phyloP scores from a whole-genome alignment of 2,888 invertebrate genomes.

The Cerastis rubricosa region DNA sequence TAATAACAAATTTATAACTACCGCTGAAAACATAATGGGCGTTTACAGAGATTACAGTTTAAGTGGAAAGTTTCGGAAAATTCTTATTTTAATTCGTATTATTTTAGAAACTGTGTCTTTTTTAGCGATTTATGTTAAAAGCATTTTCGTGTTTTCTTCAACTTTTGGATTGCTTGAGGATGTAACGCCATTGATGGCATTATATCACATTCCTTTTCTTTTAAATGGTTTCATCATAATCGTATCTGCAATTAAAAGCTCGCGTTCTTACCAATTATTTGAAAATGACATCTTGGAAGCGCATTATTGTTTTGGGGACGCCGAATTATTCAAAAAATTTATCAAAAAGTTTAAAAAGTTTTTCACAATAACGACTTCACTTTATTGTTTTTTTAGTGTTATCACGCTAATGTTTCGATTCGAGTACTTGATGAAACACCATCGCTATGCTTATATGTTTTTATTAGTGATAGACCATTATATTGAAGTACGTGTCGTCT shows the following conservation, averaged over 20 bases:
- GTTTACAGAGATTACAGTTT: constrained; percentile 23
- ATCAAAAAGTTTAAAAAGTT: constrained; percentile 1
- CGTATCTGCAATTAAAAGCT: neutral
- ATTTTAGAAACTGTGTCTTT: neutral
- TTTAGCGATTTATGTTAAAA: neutral
- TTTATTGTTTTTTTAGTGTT: neutral
- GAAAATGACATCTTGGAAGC: neutral
- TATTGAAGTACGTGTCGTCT: constrained; percentile 1
- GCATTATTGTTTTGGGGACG: neutral
- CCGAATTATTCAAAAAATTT: neutral
- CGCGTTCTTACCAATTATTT: constrained; percentile 8
- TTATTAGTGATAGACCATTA: neutral
- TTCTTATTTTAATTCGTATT: constrained; percentile 16
- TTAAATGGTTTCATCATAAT: neutral
- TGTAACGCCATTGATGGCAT: neutral
- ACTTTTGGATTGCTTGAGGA: neutral
- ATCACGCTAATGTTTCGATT: neutral
- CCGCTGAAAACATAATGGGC: constrained; percentile 25
- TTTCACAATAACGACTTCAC: neutral
- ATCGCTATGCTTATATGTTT: neutral
- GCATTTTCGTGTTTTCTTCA: constrained; percentile 1
- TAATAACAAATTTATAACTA: constrained; percentile 9
- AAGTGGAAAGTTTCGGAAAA: constrained; percentile 11
- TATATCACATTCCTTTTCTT: neutral
- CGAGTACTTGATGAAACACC: neutral